phyloP scores from a whole-genome alignment of 2,113 vertebrate species.

The Malurus melanocephalus region DNA sequence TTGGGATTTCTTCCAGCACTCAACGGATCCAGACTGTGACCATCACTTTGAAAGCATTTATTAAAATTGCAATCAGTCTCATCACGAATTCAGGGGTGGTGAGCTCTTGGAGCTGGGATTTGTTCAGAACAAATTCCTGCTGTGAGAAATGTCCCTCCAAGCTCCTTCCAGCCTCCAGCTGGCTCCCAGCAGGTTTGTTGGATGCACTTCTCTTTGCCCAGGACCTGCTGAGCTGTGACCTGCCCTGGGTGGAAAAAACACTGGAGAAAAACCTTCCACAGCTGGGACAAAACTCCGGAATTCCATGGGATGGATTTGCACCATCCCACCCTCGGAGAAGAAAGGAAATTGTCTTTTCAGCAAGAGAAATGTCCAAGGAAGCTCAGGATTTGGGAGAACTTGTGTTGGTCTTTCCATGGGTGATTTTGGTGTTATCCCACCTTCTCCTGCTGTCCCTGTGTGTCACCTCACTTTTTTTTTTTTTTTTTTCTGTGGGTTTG shows the following conservation, averaged over 20 bases:
- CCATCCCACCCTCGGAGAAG: rapidly evolving
- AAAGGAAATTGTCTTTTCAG: not conserved
- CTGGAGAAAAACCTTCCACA: not conserved
- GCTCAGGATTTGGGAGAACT: not conserved
- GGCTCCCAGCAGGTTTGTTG: not conserved
- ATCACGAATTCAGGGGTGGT: no score
- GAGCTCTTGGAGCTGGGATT: not conserved
- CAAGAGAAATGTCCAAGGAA: not conserved
- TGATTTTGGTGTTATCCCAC: not conserved
- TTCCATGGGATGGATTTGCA: rapidly evolving
- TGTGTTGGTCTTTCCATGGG: not conserved
- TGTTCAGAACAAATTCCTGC: not conserved
- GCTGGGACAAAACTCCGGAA: not conserved
- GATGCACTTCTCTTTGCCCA: not conserved
- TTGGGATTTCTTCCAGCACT: not conserved
- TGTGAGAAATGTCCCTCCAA: not conserved
- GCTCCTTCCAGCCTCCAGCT: not conserved
- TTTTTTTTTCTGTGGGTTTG: no score
- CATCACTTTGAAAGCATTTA: no score
- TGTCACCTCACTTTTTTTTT: rapidly evolving
- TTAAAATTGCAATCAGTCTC: no score
- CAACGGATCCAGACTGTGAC: rapidly evolving
- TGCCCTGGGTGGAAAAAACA: not conserved
- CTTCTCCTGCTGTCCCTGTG: not conserved
- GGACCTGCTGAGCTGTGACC: not conserved